phyloP scores from a whole-genome alignment of 2,113 vertebrate species.

The Bambusicola thoracicus region DNA sequence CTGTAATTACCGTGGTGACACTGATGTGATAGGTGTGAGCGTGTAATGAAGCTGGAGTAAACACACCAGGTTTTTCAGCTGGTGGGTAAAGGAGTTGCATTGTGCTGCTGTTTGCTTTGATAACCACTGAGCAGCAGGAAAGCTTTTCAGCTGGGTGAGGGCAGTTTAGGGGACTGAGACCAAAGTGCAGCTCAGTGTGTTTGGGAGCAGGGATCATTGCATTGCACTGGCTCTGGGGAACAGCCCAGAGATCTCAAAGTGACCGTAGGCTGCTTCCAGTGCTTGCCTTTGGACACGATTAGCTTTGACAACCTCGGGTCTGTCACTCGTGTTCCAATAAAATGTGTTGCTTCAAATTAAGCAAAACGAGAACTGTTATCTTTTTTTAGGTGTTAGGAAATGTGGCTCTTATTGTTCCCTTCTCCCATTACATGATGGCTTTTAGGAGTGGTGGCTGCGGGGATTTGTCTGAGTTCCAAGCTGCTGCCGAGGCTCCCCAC shows the following conservation, averaged over 20 bases:
- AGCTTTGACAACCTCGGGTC: constrained; percentile 20
- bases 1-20: not conserved
- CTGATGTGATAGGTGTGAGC: not conserved
- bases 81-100: not conserved
- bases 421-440: not conserved
- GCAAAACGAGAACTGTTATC: not conserved
- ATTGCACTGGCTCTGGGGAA: not conserved
- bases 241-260: not conserved
- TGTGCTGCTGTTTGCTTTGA: not conserved
- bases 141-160: not conserved
- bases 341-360: not conserved
- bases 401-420: not conserved
- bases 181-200: not conserved
- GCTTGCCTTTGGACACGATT: not conserved
- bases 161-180: not conserved
- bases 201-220: not conserved
- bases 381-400: not conserved
- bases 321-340: not conserved
- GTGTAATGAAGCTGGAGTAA: not conserved
- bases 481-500: not conserved
- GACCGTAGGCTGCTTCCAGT: not conserved
- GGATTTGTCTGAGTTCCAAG: not conserved
- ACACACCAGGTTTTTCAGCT: not conserved
- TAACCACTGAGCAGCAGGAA: not conserved
- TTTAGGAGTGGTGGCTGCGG: not conserved